Evolutionary conservation across 2,888 invertebrate genomes (phyloP).

Genomic region (Netelia inedita): DNA sequence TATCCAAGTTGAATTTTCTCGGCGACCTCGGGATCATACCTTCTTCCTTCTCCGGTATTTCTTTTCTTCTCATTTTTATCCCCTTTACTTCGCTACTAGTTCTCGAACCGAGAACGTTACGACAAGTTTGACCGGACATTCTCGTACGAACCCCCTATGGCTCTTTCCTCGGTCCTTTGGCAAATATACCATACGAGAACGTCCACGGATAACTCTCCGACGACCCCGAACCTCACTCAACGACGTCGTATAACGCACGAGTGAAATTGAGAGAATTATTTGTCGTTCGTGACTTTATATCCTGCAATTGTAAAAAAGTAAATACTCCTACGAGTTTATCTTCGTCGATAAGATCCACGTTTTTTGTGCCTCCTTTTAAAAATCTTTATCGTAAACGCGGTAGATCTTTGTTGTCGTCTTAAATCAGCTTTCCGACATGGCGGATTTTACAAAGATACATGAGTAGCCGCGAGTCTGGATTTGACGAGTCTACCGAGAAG

Average conservation of each 20-base stretch:
- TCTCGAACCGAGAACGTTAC: not conserved
- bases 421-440: not conserved
- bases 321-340: not conserved
- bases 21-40: too few relatives aligned
- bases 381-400: not conserved
- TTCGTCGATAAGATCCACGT: too few relatives aligned
- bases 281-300: not conserved
- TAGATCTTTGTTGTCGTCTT: not conserved
- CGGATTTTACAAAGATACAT: not conserved
- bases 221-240: not conserved
- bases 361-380: too few relatives aligned
- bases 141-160: not conserved
- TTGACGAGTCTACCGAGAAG: not conserved
- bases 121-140: not conserved
- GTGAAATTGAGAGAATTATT: not conserved
- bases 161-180: constrained; percentile 27
- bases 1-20: too few relatives aligned
- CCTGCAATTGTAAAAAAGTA: not conserved
- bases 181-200: constrained; percentile 22
- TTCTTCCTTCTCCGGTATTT: too few relatives aligned
- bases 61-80: too few relatives aligned
- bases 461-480: not conserved
- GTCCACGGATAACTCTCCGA: constrained; percentile 5
- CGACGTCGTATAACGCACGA: constrained; percentile 1
- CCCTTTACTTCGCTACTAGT: too few relatives aligned